Base-by-base conservation (phyloP, 1,140 invertebrate species). In the Microplitis demolitor region DNA sequence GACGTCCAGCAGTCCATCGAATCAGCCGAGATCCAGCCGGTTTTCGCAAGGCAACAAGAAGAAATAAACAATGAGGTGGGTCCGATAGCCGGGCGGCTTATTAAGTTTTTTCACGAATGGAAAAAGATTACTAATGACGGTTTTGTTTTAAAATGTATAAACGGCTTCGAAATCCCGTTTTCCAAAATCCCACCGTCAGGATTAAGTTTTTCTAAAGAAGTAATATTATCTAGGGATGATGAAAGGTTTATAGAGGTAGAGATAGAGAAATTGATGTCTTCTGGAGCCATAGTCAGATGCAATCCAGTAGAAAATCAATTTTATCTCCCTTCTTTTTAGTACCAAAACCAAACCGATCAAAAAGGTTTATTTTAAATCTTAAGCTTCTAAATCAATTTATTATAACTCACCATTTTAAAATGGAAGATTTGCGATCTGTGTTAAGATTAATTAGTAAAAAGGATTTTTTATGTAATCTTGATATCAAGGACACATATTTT, bases 311-410 rank as follows among this genome's bases (percentile, higher is more conserved):
- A 68, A 9, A 45, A 45, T 9, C 66, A 68, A 54, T 56, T 68
- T 37, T 4, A n/a, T 68, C 66, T 14, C 33, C 8, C 14, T 39
- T 35, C 35, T 68, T 68, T 33, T 16, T 68, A 13, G 54, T 68
- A 14, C 34, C 24, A 14, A 58, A 68, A 68, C 33, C 54, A 3
- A 8, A 58, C 35, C 53, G 51, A 3, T 58, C 66, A 34, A 37
- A 53, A 6, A 45, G 64, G 24, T 67, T 67, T 31, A 67, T 67
- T 54, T 53, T 51, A 9, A 51, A 54, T 34, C 31, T 67, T 4
- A 67, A 67, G 31, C 1, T 5, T 4, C 24, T 67, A n/a, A 67
- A 67, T 67, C 51, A 67, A 9, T 67, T 53, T 54, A 67, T 67
- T n/a, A 6, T 4, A n/a, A n/a, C 31, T 11, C 11, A 45, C 1